Conservation (phyloP, 2,113 vertebrate species). For the Platysternon megacephalum region DNA sequence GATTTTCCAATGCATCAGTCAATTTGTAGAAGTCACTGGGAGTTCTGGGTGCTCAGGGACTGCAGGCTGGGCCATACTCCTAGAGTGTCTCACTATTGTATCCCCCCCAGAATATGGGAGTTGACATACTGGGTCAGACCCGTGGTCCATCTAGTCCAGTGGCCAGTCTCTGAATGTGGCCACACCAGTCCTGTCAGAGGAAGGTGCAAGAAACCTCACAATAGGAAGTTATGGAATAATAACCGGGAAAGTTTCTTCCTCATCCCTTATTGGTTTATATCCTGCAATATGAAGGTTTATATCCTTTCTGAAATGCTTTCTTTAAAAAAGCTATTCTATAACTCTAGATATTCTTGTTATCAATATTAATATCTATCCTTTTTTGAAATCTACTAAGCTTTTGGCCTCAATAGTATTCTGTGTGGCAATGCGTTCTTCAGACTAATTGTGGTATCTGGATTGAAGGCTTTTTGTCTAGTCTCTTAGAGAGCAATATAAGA, state of each 20-base stretch:
- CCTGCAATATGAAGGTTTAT: neutral
- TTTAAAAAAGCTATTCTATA: constrained; percentile 8
- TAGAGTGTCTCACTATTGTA: neutral
- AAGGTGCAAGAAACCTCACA: neutral
- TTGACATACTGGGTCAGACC: neutral
- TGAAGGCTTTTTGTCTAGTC: neutral
- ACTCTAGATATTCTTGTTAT: neutral
- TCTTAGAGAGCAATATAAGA: neutral
- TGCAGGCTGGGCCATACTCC: neutral
- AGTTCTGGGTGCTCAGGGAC: neutral
- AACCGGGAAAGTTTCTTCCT: neutral
- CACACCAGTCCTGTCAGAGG: neutral
- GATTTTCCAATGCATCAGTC: neutral
- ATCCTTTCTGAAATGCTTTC: neutral
- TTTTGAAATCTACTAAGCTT: neutral
- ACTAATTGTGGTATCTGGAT: neutral
- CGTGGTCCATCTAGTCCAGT: neutral
- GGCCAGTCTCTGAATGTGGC: fast-evolving
- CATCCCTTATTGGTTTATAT: neutral
- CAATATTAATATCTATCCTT: neutral
- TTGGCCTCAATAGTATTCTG: neutral
- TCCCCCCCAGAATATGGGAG: neutral
- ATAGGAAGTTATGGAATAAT: neutral
- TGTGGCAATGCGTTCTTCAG: neutral
- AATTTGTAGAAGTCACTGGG: neutral